A percentile compares a stretch with the other conserved stretches of the same genome.
These are phyloP conservation scores for Neosalanx taihuensis DNA, from an alignment of 2,797 vertebrate species.

Conservation along the genomic window DNA sequence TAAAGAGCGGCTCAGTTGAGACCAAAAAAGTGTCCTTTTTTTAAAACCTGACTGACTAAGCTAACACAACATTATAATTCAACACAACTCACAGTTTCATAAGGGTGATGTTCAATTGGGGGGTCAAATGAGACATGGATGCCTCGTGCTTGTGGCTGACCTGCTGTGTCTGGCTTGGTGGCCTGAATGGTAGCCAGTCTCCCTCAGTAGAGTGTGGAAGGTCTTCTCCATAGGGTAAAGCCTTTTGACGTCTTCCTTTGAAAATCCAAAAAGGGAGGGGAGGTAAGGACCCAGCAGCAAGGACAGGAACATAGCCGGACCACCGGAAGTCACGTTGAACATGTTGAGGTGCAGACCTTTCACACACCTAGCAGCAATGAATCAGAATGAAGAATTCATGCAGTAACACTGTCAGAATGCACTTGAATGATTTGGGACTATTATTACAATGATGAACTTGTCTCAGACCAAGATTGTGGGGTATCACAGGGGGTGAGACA, in stretches of 20 bases:
- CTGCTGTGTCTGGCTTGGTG: slow-evolving; percentile 88
- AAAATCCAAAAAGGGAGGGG: slow-evolving; percentile 84
- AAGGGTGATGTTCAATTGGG: background rate
- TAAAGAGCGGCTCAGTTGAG: too few relatives aligned
- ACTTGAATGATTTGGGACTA: background rate
- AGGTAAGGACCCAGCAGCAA: slow-evolving; percentile 77
- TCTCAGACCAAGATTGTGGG: too few relatives aligned
- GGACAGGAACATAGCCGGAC: slow-evolving; percentile 57
- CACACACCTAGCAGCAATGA: slow-evolving; percentile 67
- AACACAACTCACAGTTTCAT: background rate
- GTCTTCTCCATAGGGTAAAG: slow-evolving; percentile 80
- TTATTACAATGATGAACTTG: background rate
- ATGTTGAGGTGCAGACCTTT: slow-evolving; percentile 84
- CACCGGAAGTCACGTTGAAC: rapidly evolving
- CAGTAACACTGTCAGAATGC: background rate
- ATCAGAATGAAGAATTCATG: background rate
- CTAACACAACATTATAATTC: too few relatives aligned
- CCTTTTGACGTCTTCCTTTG: slow-evolving; percentile 73
- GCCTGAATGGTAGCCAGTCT: slow-evolving; percentile 85
- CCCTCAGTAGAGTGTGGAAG: slow-evolving; percentile 67
- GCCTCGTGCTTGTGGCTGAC: slow-evolving; percentile 47
- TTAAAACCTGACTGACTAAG: too few relatives aligned
- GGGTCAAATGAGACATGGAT: background rate
- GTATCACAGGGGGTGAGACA: too few relatives aligned
- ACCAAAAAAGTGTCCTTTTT: too few relatives aligned